A percentile compares a stretch with the other conserved stretches of the same genome.
Evolutionary conservation across 2,888 invertebrate genomes (phyloP).

Genomic region (Troides helena): DNA sequence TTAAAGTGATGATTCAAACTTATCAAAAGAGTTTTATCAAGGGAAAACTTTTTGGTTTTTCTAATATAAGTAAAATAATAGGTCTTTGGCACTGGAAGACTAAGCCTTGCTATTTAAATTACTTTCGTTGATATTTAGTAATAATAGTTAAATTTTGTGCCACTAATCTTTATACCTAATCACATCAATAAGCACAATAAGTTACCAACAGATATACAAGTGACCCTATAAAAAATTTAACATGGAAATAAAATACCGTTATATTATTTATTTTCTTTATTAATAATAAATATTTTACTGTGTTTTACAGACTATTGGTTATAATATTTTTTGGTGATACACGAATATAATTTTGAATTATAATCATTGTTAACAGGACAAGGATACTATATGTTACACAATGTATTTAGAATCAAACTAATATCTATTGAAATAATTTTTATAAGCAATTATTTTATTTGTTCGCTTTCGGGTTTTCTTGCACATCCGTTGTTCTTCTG

Average conservation of each 20-base stretch:
- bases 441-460: constrained; percentile 17
- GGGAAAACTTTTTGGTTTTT: no score
- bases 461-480: constrained; percentile 35
- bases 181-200: no score
- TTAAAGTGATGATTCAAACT: no score
- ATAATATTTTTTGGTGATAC: not conserved
- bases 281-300: not conserved
- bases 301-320: not conserved
- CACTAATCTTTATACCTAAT: no score
- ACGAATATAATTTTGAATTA: not conserved
- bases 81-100: no score
- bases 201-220: no score
- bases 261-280: not conserved
- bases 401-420: not conserved
- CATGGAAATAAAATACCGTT: not conserved
- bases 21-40: no score
- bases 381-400: not conserved
- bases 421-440: constrained; percentile 10
- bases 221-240: not conserved
- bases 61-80: no score
- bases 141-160: no score
- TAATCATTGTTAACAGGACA: not conserved
- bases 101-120: no score
- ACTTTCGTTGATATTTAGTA: no score
- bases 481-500: constrained; percentile 62